Conservation (phyloP, 1,140 invertebrate species). For the Dryas iulia region DNA sequence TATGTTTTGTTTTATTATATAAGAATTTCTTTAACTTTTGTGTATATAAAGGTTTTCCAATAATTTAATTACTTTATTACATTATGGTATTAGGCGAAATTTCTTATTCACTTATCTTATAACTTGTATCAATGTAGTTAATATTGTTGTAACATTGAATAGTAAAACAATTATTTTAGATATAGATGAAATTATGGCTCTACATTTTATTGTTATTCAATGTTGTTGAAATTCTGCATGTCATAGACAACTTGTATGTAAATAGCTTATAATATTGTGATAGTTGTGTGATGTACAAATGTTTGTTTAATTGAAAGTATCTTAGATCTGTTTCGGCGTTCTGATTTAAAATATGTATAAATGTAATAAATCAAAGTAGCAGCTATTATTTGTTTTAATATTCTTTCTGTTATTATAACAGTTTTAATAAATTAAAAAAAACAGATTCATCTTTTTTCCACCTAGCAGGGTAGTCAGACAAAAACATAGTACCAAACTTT, state of each 20-base stretch:
- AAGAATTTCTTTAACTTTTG: background rate
- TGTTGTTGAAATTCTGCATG: slow-evolving; percentile 56
- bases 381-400: slow-evolving; percentile 15
- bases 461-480: too few relatives aligned
- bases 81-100: too few relatives aligned
- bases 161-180: slow-evolving; percentile 27
- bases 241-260: slow-evolving; percentile 64
- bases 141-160: slow-evolving; percentile 47
- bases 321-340: slow-evolving; percentile 54
- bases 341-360: slow-evolving; percentile 57
- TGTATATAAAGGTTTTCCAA: background rate
- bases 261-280: slow-evolving; percentile 52
- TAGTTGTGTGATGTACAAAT: slow-evolving; percentile 50
- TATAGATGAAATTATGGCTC: slow-evolving; percentile 53
- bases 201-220: slow-evolving; percentile 60
- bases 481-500: too few relatives aligned
- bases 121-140: background rate
- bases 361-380: slow-evolving; percentile 44
- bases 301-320: slow-evolving; percentile 35
- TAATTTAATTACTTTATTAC: background rate
- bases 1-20: background rate
- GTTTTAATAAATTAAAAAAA: too few relatives aligned
- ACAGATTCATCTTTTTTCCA: too few relatives aligned
- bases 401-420: background rate
- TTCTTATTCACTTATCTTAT: too few relatives aligned